Base-by-base conservation (phyloP, 1,140 invertebrate species). In the Varroa destructor region DNA sequence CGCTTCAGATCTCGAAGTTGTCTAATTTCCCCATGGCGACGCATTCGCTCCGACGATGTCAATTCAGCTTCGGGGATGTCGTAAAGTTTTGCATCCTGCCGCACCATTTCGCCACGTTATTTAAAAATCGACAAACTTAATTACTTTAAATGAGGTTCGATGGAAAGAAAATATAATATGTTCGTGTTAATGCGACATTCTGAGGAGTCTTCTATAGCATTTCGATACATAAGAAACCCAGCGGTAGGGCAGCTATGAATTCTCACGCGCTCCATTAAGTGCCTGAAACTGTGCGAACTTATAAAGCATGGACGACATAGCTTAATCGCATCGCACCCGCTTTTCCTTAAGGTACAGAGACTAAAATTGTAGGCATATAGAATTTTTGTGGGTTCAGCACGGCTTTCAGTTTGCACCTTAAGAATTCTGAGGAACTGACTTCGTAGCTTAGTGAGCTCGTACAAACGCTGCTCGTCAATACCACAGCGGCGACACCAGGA, bases 401-500 rank as follows among this genome's bases (percentile, higher is more conserved):
- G 25, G 25, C 25, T 25, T 25, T 25, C 25, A 25, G 25, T 25
- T 25, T 25, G 25, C 76, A 88, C 88, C 80, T 88, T 84, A 54
- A 97, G 80, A 55, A 96, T 82, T 67, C 89, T 86, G 78, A 88
- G 85, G 78, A 97, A 93, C 80, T 98, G 95, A 55, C 86, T 82
- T 51, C 92, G 83, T 1, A 99, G 80, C 83, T 97, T 97, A 0
- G 88, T 93, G 76, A 95, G 88, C 81, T 97, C 94, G 77, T 97
- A 97, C 79, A 99, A 90, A 71, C 94, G 82, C 78, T 97, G 93
- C 77, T 98, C 94, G 80, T 98, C 93, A 2, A 98, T 81, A 3
- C 91, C 92, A 73, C 91, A 80, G 72, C 87, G 84, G 75, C 84
- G 85, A 76, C 92, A 94, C 94, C 94, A 99, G 74, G 86, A 86